Conservation (phyloP, 53 echinoderm and acorn worm species). For the Luidia sarsii region DNA sequence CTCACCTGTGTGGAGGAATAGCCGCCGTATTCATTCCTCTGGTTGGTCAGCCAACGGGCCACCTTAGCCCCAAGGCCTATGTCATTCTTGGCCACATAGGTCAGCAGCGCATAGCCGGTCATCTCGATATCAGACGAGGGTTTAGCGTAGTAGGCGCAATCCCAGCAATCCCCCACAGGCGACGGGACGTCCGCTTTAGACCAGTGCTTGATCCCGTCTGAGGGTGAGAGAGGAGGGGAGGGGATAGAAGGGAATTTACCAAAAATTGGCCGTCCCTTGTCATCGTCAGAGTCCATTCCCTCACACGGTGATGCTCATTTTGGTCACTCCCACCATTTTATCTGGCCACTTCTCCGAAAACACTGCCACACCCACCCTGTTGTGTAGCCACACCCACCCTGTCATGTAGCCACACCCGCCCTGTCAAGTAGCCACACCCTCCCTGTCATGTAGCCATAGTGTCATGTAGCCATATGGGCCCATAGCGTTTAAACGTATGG, state of each 20-base stretch:
- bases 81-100: conserved; percentile 55
- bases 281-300: too few relatives aligned
- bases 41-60: conserved; percentile 69
- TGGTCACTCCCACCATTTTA: too few relatives aligned
- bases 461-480: too few relatives aligned
- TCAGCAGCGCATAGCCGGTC: conserved; percentile 70
- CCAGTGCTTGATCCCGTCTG: conserved; percentile 67
- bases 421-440: too few relatives aligned
- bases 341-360: too few relatives aligned
- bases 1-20: conserved; percentile 83
- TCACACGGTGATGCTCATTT: too few relatives aligned
- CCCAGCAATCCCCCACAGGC: conserved; percentile 35
- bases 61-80: conserved; percentile 36
- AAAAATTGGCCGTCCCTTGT: too few relatives aligned
- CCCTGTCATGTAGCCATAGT: too few relatives aligned
- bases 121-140: conserved; percentile 73
- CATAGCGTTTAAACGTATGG: too few relatives aligned
- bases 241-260: background rate
- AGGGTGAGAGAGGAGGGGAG: background rate
- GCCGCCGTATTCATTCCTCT: conserved; percentile 72
- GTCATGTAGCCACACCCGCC: too few relatives aligned
- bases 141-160: conserved; percentile 44
- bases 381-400: too few relatives aligned
- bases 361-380: too few relatives aligned
- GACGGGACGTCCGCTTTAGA: background rate